A percentile compares a stretch with the other conserved stretches of the same genome.
Evolutionary conservation across 2,113 vertebrate genomes (phyloP).

Genomic region (Gracilinanus agilis): DNA sequence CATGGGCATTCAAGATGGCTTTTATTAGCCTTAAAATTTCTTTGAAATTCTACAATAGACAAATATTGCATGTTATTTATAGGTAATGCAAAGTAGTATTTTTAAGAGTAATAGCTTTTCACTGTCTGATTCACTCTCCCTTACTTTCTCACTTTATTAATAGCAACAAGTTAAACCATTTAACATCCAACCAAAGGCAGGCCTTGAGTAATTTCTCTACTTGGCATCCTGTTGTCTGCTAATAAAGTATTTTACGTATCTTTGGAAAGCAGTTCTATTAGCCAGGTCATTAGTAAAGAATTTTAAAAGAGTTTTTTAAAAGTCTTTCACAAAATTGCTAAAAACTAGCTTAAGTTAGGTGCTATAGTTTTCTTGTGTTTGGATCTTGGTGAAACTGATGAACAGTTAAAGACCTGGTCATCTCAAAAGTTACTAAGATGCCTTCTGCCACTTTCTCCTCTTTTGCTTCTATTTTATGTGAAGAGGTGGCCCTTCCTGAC

Average conservation of each 20-base stretch:
- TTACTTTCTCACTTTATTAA: neutral
- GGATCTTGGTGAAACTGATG: no score
- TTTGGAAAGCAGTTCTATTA: neutral
- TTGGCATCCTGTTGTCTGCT: neutral
- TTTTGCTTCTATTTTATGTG: no score
- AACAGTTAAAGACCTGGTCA: no score
- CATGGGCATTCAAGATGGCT: slow-evolving; percentile 5
- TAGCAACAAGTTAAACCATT: neutral
- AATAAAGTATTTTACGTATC: slow-evolving; percentile 30
- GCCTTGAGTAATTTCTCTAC: neutral
- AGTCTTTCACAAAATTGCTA: slow-evolving; percentile 21
- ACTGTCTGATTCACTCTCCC: neutral
- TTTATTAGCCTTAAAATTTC: neutral
- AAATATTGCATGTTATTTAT: slow-evolving; percentile 6
- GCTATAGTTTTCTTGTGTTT: no score
- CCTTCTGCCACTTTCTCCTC: no score
- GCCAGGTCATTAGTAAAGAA: no score
- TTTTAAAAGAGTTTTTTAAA: slow-evolving; percentile 1
- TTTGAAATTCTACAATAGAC: neutral
- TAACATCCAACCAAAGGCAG: slow-evolving; percentile 9
- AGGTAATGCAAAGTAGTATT: slow-evolving; percentile 13
- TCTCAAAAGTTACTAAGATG: no score
- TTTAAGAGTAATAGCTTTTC: slow-evolving; percentile 22
- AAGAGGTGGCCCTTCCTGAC: no score
- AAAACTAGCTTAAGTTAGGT: no score